Conservation (phyloP, 2,797 vertebrate genomes). For the Falco concolor region DNA sequence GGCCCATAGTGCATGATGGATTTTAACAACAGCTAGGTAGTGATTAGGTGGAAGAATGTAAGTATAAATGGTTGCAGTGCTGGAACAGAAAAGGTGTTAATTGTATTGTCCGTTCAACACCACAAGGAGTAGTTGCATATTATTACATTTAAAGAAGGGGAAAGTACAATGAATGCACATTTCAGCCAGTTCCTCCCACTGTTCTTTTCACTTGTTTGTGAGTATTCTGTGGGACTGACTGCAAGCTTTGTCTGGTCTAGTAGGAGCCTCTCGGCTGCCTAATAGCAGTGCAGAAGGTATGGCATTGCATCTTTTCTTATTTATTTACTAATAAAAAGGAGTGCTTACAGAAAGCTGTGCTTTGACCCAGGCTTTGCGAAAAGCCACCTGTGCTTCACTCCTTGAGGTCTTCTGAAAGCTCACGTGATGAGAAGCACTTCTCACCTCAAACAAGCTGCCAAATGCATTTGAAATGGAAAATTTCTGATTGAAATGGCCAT, state of each 20-base stretch:
- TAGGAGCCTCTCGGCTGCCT: slow-evolving; percentile 6
- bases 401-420: not conserved
- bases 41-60: not conserved
- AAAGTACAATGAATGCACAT: slow-evolving; percentile 3
- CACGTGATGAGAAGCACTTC: not conserved
- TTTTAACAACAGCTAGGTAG: slow-evolving; percentile 7
- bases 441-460: not conserved
- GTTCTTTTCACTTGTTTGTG: slow-evolving; percentile 49
- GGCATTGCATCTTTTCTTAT: not conserved
- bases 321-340: not conserved
- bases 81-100: not conserved
- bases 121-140: not conserved
- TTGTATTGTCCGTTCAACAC: not conserved
- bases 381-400: not conserved
- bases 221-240: slow-evolving; percentile 13
- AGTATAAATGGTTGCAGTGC: not conserved
- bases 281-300: not conserved
- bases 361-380: not conserved
- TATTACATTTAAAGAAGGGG: not conserved
- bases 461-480: not conserved
- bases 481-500: slow-evolving; percentile 16
- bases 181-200: slow-evolving; percentile 30
- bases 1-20: not conserved
- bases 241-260: slow-evolving; percentile 26
- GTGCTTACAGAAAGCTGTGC: slow-evolving; percentile 14